A percentile compares a stretch with the other conserved stretches of the same genome.
Evolutionary conservation across 2,113 vertebrate species (phyloP).

Genomic region (Coturnix japonica): DNA sequence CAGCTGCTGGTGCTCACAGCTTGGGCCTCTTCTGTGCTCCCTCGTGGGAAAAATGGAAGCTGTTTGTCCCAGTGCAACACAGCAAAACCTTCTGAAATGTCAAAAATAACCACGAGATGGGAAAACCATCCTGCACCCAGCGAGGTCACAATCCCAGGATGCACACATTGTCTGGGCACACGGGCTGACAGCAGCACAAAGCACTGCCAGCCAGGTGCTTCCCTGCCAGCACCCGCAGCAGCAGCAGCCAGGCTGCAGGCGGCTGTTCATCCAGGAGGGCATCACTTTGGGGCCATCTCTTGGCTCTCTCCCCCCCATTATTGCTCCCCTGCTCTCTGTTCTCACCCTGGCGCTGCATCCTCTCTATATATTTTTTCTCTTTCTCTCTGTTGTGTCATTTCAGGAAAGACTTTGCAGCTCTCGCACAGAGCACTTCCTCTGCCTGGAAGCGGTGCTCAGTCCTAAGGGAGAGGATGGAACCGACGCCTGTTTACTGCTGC

Average conservation of each 20-base stretch:
- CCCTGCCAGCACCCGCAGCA: neutral
- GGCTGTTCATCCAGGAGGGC: neutral
- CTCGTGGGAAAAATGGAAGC: neutral
- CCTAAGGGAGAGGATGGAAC: neutral
- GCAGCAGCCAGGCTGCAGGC: neutral
- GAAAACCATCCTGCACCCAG: neutral
- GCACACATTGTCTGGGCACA: neutral
- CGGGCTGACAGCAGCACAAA: neutral
- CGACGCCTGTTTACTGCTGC: neutral
- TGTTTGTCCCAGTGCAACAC: neutral
- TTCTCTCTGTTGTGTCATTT: neutral
- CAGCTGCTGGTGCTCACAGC: neutral
- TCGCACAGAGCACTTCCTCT: neutral
- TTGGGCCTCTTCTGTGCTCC: neutral
- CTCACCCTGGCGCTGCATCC: neutral
- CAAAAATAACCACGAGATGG: neutral
- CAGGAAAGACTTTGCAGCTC: neutral
- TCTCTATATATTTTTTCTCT: no score
- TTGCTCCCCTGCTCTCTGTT: neutral
- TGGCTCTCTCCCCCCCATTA: neutral
- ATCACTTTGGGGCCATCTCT: neutral
- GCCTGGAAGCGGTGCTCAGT: neutral
- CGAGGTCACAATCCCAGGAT: neutral
- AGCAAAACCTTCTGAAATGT: neutral
- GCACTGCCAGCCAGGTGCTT: neutral